Percentiles rank a stretch among this genome's conserved stretches.
Evolutionary conservation across 64 coral and sea anemone species (phyloP).

Genomic region (Exaiptasia diaphana): DNA sequence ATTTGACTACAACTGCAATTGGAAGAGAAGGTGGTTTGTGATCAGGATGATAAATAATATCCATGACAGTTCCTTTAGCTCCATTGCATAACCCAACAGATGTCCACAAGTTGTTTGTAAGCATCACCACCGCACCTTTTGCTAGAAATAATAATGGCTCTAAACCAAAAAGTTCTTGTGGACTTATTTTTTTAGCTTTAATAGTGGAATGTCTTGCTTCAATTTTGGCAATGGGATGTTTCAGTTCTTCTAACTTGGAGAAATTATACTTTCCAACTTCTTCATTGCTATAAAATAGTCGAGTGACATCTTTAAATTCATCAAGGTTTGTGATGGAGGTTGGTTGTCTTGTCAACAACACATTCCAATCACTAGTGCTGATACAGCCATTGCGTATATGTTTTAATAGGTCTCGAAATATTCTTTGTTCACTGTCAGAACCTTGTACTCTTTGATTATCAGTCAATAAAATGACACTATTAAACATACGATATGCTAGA

Average conservation of each 20-base stretch:
- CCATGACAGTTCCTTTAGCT: slow-evolving; percentile 48
- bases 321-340: not conserved
- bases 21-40: slow-evolving; percentile 26
- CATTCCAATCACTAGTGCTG: not conserved
- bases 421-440: not conserved
- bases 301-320: not conserved
- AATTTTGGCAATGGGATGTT: not conserved
- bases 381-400: not conserved
- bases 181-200: not conserved
- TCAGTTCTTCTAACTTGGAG: not conserved
- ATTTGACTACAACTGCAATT: slow-evolving; percentile 51
- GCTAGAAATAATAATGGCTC: slow-evolving; percentile 10
- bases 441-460: not conserved
- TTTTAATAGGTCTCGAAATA: not conserved
- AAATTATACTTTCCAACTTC: slow-evolving; percentile 33
- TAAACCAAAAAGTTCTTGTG: not conserved
- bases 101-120: slow-evolving; percentile 15
- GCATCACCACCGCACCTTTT: not conserved
- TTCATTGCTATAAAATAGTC: slow-evolving; percentile 18
- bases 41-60: slow-evolving; percentile 56
- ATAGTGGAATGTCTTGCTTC: not conserved
- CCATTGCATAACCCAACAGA: slow-evolving; percentile 65
- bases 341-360: not conserved
- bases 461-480: not conserved
- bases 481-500: not conserved